Conservation (phyloP, 2,797 vertebrate species). For the Coregonus sp. region DNA sequence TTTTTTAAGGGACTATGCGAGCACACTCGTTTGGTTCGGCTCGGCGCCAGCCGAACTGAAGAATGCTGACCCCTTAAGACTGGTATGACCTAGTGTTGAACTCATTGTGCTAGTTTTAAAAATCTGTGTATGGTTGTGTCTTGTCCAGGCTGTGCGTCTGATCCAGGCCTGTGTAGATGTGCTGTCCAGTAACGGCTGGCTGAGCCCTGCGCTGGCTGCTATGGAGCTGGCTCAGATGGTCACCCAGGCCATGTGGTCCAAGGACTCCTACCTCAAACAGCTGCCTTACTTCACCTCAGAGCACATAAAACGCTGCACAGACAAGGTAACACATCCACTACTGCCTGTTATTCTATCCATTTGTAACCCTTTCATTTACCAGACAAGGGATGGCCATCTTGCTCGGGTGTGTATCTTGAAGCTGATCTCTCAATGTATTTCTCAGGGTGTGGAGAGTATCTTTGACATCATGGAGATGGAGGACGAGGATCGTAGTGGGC, state of each 20-base stretch:
- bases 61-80: no score
- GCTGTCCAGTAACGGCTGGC: constrained; percentile 96
- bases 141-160: constrained; percentile 87
- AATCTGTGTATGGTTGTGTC: neutral
- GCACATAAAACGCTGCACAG: constrained; percentile 95
- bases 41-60: no score
- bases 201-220: constrained; percentile 94
- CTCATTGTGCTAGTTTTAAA: neutral
- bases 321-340: constrained; percentile 79
- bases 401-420: neutral
- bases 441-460: constrained; percentile 94
- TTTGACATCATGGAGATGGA: constrained; percentile 99
- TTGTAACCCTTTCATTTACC: neutral
- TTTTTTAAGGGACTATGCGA: no score
- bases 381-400: neutral
- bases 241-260: constrained; percentile 99
- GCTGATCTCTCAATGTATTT: neutral
- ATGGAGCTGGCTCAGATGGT: constrained; percentile 99
- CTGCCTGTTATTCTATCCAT: neutral
- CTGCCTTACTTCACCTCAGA: constrained; percentile 95
- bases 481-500: constrained; percentile 86
- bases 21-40: no score
- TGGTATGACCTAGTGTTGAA: neutral
- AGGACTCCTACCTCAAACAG: constrained; percentile 98
- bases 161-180: constrained; percentile 98